Evolutionary conservation across 2,888 invertebrate genomes (phyloP).

Genomic region (Chorisops tibialis): DNA sequence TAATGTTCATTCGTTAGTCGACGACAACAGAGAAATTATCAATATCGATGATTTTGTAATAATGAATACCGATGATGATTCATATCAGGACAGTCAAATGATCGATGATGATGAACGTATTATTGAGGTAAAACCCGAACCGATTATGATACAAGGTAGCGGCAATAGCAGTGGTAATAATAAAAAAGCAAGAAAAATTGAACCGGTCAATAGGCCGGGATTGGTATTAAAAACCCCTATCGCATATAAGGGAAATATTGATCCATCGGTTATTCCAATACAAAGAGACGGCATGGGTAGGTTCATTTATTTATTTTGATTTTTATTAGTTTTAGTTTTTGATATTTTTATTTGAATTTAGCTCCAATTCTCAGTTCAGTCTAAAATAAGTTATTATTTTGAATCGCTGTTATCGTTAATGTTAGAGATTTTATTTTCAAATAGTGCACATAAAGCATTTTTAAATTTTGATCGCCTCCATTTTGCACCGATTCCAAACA

Average conservation of each 20-base stretch:
- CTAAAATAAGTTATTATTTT: too few species aligned
- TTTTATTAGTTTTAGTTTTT: conserved; percentile 26
- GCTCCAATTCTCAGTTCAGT: too few species aligned
- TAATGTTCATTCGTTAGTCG: conserved; percentile 40
- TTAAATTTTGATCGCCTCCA: too few species aligned
- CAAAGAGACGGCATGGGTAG: conserved; percentile 87
- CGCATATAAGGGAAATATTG: conserved; percentile 74
- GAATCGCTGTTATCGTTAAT: too few species aligned
- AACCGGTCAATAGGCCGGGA: conserved; percentile 70
- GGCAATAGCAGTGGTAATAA: conserved; percentile 23
- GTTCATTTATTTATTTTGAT: conserved; percentile 43
- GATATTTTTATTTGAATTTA: too few species aligned
- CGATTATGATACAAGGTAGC: conserved; percentile 12
- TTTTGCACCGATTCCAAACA: too few species aligned
- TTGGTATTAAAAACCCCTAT: conserved; percentile 73
- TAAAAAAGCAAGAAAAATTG: conserved; percentile 59
- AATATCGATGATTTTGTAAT: conserved; percentile 52
- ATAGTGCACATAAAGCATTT: too few species aligned
- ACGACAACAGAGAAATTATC: conserved; percentile 48
- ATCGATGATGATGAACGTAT: conserved; percentile 32
- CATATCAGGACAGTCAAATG: conserved; percentile 45
- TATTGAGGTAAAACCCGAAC: conserved; percentile 18
- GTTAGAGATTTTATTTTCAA: too few species aligned
- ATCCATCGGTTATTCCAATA: conserved; percentile 82
- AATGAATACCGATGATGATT: conserved; percentile 48